phyloP scores from a whole-genome alignment of 2,888 invertebrate genomes.

The Acanthosepion lycidas region DNA sequence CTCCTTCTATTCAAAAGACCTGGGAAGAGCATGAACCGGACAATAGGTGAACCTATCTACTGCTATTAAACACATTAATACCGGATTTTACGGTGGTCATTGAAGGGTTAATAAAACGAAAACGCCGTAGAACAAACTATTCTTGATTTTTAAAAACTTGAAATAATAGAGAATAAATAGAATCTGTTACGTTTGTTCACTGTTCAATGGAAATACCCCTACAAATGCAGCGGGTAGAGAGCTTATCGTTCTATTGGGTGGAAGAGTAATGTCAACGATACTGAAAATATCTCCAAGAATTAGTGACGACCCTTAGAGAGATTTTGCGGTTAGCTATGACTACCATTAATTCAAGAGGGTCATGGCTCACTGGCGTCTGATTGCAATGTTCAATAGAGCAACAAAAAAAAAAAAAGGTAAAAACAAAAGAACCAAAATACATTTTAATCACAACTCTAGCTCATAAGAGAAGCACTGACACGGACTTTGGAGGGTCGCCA shows the following conservation, averaged over 20 bases:
- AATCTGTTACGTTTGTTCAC: neutral
- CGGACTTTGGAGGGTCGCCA: neutral
- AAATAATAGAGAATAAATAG: neutral
- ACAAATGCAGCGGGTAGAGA: neutral
- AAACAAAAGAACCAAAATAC: neutral
- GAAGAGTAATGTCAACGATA: neutral
- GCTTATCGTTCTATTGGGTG: neutral
- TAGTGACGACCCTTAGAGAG: neutral
- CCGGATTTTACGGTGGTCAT: no score
- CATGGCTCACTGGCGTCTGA: neutral
- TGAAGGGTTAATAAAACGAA: neutral
- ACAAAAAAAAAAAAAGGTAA: neutral
- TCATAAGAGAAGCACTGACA: neutral
- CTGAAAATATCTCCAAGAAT: neutral
- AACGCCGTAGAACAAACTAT: neutral
- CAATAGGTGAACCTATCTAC: no score
- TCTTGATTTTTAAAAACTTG: neutral
- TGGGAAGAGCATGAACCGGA: no score
- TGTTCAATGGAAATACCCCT: neutral
- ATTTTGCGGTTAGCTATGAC: neutral
- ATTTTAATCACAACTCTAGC: neutral
- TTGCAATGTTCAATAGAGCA: neutral
- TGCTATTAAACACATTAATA: no score
- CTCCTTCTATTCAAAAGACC: no score
- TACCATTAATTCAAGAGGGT: neutral